Evolutionary conservation across 2,888 invertebrate species (phyloP).

Genomic region (Caenorhabditis sp.): DNA sequence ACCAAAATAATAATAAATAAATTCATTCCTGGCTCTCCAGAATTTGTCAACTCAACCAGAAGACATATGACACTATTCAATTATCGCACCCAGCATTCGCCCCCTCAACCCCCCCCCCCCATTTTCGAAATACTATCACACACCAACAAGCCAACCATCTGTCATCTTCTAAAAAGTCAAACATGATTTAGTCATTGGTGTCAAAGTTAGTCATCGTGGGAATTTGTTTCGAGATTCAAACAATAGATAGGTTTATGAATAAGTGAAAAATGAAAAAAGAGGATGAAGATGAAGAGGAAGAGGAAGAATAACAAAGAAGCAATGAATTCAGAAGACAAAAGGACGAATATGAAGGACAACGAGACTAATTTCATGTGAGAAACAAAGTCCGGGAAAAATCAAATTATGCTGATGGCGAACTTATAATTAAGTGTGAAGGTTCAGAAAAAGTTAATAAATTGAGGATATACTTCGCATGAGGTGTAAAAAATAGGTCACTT

Average conservation of each 20-base stretch:
- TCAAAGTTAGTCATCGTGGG: neutral
- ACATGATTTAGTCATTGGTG: too few species aligned
- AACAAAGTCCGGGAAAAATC: too few species aligned
- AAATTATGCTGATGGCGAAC: too few species aligned
- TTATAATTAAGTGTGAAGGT: too few species aligned
- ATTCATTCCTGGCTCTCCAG: neutral
- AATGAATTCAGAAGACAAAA: too few species aligned
- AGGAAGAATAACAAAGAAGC: too few species aligned
- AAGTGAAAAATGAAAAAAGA: neutral
- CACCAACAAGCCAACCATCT: neutral
- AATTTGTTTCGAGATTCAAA: neutral
- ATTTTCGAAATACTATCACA: too few species aligned
- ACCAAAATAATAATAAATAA: neutral
- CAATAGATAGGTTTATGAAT: neutral
- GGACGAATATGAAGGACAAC: too few species aligned
- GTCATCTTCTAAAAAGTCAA: neutral
- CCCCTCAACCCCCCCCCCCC: neutral
- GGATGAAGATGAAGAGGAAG: neutral
- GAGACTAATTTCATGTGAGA: too few species aligned
- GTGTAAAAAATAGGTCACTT: too few species aligned
- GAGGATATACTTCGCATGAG: too few species aligned
- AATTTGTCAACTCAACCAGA: neutral
- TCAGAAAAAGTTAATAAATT: too few species aligned
- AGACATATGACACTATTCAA: conserved; percentile 1
- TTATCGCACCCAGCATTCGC: neutral